phyloP scores from a whole-genome alignment of 1,140 invertebrate genomes.

The Stenopsyche tienmushanensis region DNA sequence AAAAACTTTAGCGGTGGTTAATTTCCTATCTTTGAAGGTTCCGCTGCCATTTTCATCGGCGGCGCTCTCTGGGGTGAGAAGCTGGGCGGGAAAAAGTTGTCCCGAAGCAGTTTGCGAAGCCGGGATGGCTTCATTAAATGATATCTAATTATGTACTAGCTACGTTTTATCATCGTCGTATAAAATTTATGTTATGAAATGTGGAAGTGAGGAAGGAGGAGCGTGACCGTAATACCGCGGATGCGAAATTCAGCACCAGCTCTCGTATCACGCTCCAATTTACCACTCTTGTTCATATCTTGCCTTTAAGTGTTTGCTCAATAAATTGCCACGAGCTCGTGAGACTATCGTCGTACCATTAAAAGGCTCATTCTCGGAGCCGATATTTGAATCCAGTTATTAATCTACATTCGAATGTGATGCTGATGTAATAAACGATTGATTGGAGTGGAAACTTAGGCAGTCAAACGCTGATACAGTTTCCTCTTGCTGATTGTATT shows the following conservation, averaged over 20 bases:
- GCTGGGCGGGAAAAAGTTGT: not conserved
- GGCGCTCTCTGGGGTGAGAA: not conserved
- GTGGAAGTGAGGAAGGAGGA: not conserved
- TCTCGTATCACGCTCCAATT: not conserved
- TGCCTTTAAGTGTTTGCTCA: not conserved
- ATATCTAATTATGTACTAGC: conserved; percentile 15
- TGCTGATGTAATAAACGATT: too few relatives aligned
- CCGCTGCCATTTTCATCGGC: not conserved
- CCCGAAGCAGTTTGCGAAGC: conserved; percentile 3
- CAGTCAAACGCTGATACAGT: too few relatives aligned
- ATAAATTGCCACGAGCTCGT: conserved; percentile 8
- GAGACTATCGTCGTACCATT: too few relatives aligned
- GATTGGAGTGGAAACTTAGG: too few relatives aligned
- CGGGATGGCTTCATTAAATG: not conserved
- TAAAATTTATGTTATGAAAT: conserved; percentile 25
- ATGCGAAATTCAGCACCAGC: not conserved
- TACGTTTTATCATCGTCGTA: conserved; percentile 18
- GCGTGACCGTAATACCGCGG: conserved; percentile 7
- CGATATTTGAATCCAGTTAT: too few relatives aligned
- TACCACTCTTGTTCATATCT: conserved; percentile 2
- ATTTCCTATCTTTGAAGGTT: not conserved
- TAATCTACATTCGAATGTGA: too few relatives aligned
- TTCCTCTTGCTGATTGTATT: too few relatives aligned
- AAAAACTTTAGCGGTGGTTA: not conserved
- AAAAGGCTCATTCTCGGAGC: too few relatives aligned